These are phyloP conservation scores for Euzetes globulus DNA, from an alignment of 2,888 invertebrate species.

Conservation along the genomic window DNA sequence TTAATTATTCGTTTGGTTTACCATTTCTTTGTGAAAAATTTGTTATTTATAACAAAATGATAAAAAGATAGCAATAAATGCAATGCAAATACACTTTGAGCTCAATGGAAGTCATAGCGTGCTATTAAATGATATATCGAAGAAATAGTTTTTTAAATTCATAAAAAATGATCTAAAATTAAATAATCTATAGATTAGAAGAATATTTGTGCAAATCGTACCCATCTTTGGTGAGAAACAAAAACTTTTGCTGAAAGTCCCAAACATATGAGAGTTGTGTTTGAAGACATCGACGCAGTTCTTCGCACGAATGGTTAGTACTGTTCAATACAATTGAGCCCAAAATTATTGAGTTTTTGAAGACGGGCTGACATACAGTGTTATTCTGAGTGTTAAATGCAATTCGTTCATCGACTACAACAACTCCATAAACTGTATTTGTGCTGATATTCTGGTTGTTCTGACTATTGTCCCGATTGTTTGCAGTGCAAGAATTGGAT, in stretches of 20 bases:
- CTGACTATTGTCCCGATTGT: neutral
- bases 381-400: neutral
- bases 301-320: neutral
- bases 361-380: neutral
- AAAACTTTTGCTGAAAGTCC: neutral
- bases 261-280: neutral
- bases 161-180: neutral
- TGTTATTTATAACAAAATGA: too few species aligned
- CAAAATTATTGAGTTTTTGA: conserved; percentile 2
- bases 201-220: neutral
- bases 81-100: too few species aligned
- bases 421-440: conserved; percentile 5
- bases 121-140: too few species aligned
- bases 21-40: too few species aligned
- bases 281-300: neutral
- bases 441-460: neutral
- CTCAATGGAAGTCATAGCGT: too few species aligned
- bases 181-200: neutral
- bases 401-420: neutral
- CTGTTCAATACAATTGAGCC: conserved; percentile 4
- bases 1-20: too few species aligned
- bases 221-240: conserved; percentile 17
- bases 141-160: neutral
- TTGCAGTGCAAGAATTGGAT: neutral
- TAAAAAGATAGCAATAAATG: too few species aligned